These are phyloP conservation scores for Verasper variegatus DNA, from an alignment of 2,113 vertebrate species.

Conservation along the genomic window DNA sequence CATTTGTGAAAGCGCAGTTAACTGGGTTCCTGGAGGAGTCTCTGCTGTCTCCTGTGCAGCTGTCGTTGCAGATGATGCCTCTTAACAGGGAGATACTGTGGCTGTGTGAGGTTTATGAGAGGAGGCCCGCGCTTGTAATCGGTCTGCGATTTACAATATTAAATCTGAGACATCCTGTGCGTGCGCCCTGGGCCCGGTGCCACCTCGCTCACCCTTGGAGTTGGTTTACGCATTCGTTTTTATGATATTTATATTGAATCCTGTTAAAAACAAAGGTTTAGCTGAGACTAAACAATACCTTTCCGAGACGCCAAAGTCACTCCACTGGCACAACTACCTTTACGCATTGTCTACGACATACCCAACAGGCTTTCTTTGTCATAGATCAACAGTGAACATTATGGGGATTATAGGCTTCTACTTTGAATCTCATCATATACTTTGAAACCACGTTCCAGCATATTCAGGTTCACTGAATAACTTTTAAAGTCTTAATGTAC, in stretches of 20 bases:
- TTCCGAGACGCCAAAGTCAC: too few species aligned
- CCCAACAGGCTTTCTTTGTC: neutral
- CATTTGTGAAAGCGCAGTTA: slow-evolving; percentile 79
- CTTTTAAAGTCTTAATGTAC: neutral
- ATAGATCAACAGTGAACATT: neutral
- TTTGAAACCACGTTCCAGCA: neutral
- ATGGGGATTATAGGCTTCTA: neutral
- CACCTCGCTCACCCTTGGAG: neutral
- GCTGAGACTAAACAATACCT: neutral
- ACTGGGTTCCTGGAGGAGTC: slow-evolving; percentile 58
- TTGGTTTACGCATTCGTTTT: neutral
- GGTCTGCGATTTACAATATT: slow-evolving; percentile 27
- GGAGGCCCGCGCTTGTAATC: slow-evolving; percentile 25
- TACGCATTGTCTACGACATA: neutral
- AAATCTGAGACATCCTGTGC: slow-evolving; percentile 33
- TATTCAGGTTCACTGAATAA: neutral
- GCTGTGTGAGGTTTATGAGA: slow-evolving; percentile 36
- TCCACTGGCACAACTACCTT: too few species aligned
- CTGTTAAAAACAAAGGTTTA: neutral
- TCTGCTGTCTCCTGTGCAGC: slow-evolving; percentile 76
- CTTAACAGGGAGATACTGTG: slow-evolving; percentile 36
- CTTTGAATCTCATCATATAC: neutral
- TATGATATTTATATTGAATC: slow-evolving; percentile 1
- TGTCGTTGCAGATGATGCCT: slow-evolving; percentile 71
- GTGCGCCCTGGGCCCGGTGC: neutral